Evolutionary conservation across 2,797 vertebrate genomes (phyloP), one percentile per base, ranked within the genome.

Genomic region (Natrix natrix): DNA sequence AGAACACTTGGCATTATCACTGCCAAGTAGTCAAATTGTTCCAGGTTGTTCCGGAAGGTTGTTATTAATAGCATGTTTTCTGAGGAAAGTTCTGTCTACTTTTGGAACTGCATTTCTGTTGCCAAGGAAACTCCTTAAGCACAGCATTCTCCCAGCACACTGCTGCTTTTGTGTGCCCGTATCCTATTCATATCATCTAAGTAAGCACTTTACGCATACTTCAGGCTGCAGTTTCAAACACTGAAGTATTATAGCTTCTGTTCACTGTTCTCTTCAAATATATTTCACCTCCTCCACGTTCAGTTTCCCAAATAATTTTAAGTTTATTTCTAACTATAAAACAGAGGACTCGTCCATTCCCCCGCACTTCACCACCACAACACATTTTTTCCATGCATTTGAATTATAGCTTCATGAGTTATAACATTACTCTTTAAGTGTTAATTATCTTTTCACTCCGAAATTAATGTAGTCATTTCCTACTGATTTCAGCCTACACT

Each of bases 41-140:
- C 97, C 97, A 98, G 98, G 97, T 98, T 98, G 98, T 98, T 97
- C 98, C 98, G 97, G 98, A 98, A 98, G 98, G 98, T 97, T 98
- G 98, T 98, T 98, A 98, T 98, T 98, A 98, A 98, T 98, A 98
- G 98, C 98, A 98, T 97, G 97, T 97, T 97, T 98, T 98, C 98
- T 98, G 97, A 98, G 97, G 97, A 98, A 98, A 98, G 97, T 98
- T 98, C 98, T 98, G 97, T 98, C 98, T 98, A 98, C 98, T 98
- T 98, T 98, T 98, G 98, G 98, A 98, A 98, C 97, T 97, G 97
- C 98, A 97, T 98, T 98, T 97, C 97, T 97, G 98, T 98, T 98
- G 98, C 97, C 98, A 97, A 96, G 98, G 98, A 98, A 97, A 98
- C 98, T 97, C 97, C 97, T 97, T 96, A 98, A 98, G 98, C 97